Evolutionary conservation across 2,888 invertebrate genomes (phyloP).

Genomic region (Blastobasis adustella): DNA sequence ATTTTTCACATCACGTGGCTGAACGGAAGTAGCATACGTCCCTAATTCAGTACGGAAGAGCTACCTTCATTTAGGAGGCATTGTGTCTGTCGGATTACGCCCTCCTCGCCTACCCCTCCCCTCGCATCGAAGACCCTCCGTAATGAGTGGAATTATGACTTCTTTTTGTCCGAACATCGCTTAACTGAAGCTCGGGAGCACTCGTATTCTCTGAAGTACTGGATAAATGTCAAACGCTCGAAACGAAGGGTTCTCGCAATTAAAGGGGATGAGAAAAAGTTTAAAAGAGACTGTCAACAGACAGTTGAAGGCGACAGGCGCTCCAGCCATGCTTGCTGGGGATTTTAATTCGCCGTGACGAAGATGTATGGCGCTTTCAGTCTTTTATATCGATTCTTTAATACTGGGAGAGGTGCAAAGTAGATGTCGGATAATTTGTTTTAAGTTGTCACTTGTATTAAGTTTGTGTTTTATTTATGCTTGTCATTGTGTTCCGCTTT

Average conservation of each 20-base stretch:
- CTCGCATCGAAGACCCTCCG: constrained; percentile 27
- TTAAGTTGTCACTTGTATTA: too few relatives aligned
- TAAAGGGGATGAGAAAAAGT: neutral
- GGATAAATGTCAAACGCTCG: neutral
- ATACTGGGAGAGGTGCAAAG: too few relatives aligned
- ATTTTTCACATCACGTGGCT: constrained; percentile 30
- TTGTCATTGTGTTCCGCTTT: too few relatives aligned
- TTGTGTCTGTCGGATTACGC: constrained; percentile 50
- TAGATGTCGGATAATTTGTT: too few relatives aligned
- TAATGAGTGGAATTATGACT: constrained; percentile 61
- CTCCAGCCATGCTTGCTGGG: too few relatives aligned
- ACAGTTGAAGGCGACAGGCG: too few relatives aligned
- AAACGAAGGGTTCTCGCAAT: neutral
- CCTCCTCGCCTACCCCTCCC: constrained; percentile 17
- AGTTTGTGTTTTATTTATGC: too few relatives aligned
- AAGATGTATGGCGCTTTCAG: too few relatives aligned
- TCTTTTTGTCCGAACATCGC: constrained; percentile 40
- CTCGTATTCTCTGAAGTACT: too few relatives aligned
- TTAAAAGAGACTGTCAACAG: too few relatives aligned
- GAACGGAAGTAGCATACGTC: constrained; percentile 29
- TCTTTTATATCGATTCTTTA: too few relatives aligned
- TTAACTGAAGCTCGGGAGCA: constrained; percentile 24
- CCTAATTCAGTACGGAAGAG: constrained; percentile 40
- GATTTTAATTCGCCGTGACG: too few relatives aligned
- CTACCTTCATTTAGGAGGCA: constrained; percentile 44